Evolutionary conservation across 2,888 invertebrate species (phyloP).

Genomic region (Lamellibrachia satsuma): DNA sequence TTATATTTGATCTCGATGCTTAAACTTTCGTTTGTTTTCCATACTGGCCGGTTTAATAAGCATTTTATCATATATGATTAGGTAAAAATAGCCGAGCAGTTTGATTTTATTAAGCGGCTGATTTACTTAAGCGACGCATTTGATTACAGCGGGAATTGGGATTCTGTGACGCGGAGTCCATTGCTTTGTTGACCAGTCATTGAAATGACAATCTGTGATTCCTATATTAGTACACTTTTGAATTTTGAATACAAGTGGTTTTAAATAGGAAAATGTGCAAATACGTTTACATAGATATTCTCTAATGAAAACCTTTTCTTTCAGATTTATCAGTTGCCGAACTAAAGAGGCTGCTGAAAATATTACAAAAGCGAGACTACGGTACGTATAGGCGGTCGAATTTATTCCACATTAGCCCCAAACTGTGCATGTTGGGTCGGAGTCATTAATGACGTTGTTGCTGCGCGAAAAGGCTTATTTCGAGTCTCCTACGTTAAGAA

Average conservation of each 20-base stretch:
- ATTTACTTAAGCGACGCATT: no score
- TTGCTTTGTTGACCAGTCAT: not conserved
- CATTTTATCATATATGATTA: not conserved
- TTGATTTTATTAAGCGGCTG: not conserved
- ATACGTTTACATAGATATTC: not conserved
- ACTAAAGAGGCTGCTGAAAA: not conserved
- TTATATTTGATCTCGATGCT: not conserved
- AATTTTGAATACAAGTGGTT: not conserved
- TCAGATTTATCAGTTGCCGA: not conserved
- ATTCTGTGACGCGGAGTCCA: no score
- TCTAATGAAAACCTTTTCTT: not conserved
- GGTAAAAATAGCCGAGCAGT: not conserved
- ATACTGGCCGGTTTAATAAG: not conserved
- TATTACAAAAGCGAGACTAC: conserved; percentile 17
- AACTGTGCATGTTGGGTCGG: no score
- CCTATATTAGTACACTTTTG: not conserved
- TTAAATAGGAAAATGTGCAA: not conserved
- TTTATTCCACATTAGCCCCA: not conserved
- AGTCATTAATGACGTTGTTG: no score
- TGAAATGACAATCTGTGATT: not conserved
- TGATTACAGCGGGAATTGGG: no score
- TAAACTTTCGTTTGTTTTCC: not conserved
- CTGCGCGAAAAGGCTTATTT: no score
- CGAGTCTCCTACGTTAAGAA: not conserved
- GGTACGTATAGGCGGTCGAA: not conserved